Conservation (phyloP, 1,140 invertebrate genomes). For the Magallana ariakensis region DNA sequence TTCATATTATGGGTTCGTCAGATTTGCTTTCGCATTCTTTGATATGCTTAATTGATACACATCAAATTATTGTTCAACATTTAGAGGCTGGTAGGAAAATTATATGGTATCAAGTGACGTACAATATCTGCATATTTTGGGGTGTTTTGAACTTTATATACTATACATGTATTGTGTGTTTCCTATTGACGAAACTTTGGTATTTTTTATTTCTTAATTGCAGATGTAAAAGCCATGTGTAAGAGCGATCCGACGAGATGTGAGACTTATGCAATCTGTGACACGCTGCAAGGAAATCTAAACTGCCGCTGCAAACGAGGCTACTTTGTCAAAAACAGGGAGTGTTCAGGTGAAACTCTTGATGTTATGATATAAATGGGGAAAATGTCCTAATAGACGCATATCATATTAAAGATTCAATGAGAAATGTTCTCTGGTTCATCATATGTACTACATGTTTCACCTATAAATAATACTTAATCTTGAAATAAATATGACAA, state of each 20-base stretch:
- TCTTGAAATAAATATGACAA: too few species aligned
- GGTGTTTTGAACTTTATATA: not conserved
- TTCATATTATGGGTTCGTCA: constrained; percentile 64
- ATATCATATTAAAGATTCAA: too few species aligned
- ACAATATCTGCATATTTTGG: too few species aligned
- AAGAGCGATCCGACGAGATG: constrained; percentile 57
- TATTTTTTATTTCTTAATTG: not conserved
- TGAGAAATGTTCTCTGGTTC: too few species aligned
- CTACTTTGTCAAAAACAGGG: constrained; percentile 58
- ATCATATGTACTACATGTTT: too few species aligned
- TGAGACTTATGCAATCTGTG: constrained; percentile 62
- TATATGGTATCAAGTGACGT: too few species aligned
- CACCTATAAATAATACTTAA: too few species aligned
- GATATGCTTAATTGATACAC: not conserved
- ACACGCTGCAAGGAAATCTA: constrained; percentile 55
- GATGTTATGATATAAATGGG: not conserved
- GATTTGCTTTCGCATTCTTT: not conserved
- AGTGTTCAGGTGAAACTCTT: constrained; percentile 57
- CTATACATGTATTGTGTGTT: not conserved
- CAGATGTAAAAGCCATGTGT: constrained; percentile 59
- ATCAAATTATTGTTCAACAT: not conserved
- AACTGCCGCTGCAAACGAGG: constrained; percentile 66
- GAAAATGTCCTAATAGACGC: not conserved
- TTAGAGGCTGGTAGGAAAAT: too few species aligned
- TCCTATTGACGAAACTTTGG: not conserved